phyloP scores from a whole-genome alignment of 2,888 invertebrate species.

The Perizoma affinitatum region DNA sequence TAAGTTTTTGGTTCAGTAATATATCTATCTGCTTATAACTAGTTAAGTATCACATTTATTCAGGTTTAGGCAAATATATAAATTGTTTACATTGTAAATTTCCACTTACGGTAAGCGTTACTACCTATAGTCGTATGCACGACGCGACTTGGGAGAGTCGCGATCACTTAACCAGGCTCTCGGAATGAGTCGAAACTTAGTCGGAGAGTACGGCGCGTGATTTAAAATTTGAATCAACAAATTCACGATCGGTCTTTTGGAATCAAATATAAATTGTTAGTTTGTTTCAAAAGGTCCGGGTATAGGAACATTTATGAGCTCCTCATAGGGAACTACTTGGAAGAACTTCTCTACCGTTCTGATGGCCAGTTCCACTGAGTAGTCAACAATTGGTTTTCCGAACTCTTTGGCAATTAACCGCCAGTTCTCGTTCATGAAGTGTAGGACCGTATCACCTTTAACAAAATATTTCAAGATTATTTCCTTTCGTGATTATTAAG shows the following conservation, averaged over 20 bases:
- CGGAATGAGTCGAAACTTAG: too few species aligned
- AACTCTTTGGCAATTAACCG: constrained; percentile 70
- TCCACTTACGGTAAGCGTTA: too few species aligned
- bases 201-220: too few species aligned
- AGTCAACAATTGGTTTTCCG: constrained; percentile 75
- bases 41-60: constrained; percentile 19
- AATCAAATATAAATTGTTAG: too few species aligned
- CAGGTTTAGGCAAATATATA: constrained; percentile 49
- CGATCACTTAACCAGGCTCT: too few species aligned
- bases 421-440: constrained; percentile 75
- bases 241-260: too few species aligned
- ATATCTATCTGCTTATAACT: constrained; percentile 35
- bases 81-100: too few species aligned
- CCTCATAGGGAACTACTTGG: constrained; percentile 66
- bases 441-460: constrained; percentile 68
- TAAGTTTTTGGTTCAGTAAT: constrained; percentile 31
- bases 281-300: too few species aligned
- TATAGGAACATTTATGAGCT: constrained; percentile 64
- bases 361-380: constrained; percentile 69
- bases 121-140: too few species aligned
- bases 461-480: neutral
- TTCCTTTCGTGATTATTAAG: neutral
- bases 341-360: constrained; percentile 73
- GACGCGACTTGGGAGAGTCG: too few species aligned
- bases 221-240: too few species aligned